Evolutionary conservation across 1,140 invertebrate species (phyloP), one percentile per base, ranked within the genome.

Genomic region (Dufourea novaeangliae): DNA sequence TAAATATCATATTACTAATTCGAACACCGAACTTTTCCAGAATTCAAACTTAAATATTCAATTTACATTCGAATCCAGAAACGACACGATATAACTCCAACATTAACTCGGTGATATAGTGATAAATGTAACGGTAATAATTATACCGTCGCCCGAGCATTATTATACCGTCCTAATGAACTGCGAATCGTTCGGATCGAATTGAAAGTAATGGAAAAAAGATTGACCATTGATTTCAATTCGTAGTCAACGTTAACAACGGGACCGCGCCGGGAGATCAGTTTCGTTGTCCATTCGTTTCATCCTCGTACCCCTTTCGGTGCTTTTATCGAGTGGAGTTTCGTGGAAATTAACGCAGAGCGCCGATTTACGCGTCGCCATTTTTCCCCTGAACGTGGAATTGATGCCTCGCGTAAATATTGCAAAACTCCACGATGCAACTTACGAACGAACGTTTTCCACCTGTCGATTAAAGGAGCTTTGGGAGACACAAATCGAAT

Each of bases 321-420:
- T 50, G 17, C 46, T 50, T 50, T 50, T 50, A 50, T 50, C 46
- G 46, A 17, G 4, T 46, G 22, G 7, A n/a, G 68, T 46, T 14
- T 5, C 20, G 70, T 52, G 56, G 41, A 72, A 72, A 63, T 63
- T 63, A 72, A 63, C 70, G 70, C 57, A 10, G 41, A 14, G 14
- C 46, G n/a, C 57, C 57, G 59, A 72, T 72, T 63, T 63, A 72
- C 69, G 69, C 57, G 37, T 12, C 14, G 29, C 56, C 56, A 22
- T 63, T 72, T 62, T 27, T 41, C 59, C 5, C 12, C 12, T 37
- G 34, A 8, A 17, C 17, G 44, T 25, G 57, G 52, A 63, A 72
- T 72, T 52, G 70, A 72, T 52, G 44, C 70, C n/a, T 22, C 69
- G 61, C 70, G 70, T 73, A 63, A 73, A 73, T 73, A 73, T 73